phyloP scores from a whole-genome alignment of 1,140 invertebrate species.

The Drosophila ogumai region DNA sequence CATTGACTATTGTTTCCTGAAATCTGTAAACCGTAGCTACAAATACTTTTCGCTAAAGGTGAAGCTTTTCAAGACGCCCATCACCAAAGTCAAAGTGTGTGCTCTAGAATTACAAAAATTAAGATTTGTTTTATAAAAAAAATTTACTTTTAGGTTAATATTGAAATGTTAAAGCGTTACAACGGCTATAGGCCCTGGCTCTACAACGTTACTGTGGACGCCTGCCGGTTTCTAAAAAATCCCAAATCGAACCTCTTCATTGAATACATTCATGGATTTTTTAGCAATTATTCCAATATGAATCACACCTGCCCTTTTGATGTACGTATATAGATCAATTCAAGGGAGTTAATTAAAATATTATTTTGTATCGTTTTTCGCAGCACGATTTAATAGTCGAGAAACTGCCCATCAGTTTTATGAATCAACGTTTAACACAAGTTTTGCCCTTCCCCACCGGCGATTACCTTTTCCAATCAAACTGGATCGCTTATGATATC shows the following conservation, averaged over 20 bases:
- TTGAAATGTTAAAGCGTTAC: not conserved
- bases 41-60: slow-evolving; percentile 22
- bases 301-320: slow-evolving; percentile 31
- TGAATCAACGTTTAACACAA: not conserved
- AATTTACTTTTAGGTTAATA: not conserved
- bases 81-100: slow-evolving; percentile 18
- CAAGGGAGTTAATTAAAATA: not conserved
- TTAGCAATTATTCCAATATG: slow-evolving; percentile 8
- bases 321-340: not conserved
- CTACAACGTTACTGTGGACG: slow-evolving; percentile 31
- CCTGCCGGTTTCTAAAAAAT: slow-evolving; percentile 7
- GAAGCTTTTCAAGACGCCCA: slow-evolving; percentile 1
- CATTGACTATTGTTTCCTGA: not conserved
- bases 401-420: not conserved
- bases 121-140: not conserved
- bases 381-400: slow-evolving; percentile 12
- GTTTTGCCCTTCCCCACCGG: not conserved
- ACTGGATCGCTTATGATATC: not conserved
- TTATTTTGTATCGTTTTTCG: not conserved
- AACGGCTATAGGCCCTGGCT: slow-evolving; percentile 29
- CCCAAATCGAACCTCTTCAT: slow-evolving; percentile 13
- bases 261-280: not conserved
- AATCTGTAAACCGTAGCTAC: slow-evolving; percentile 20
- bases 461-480: not conserved
- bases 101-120: not conserved